These are phyloP conservation scores for Ptychoptera albimana DNA, from an alignment of 2,888 invertebrate genomes.

Conservation along the genomic window DNA sequence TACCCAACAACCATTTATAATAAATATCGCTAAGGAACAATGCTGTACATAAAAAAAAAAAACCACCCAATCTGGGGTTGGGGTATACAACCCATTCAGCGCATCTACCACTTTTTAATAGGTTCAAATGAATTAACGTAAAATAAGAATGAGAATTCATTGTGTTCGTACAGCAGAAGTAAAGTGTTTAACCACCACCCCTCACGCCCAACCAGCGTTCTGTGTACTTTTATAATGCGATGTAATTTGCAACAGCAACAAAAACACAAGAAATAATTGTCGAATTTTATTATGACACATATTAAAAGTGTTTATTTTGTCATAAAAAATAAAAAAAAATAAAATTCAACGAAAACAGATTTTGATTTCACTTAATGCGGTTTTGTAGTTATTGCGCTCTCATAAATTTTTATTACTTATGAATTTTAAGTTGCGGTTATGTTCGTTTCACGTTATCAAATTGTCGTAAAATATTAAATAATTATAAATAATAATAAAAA, in stretches of 20 bases:
- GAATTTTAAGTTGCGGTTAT: neutral
- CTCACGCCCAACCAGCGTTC: neutral
- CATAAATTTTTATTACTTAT: conserved; percentile 6
- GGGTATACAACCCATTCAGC: no score
- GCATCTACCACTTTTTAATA: no score
- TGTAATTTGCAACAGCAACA: conserved; percentile 4
- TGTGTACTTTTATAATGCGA: conserved; percentile 1
- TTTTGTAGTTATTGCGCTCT: conserved; percentile 7
- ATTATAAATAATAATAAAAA: neutral
- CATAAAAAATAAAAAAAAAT: neutral
- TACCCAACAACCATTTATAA: no score
- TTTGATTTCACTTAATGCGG: no score
- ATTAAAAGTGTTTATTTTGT: conserved; percentile 3
- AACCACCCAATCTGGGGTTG: no score
- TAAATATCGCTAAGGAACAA: no score
- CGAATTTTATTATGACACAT: conserved; percentile 6
- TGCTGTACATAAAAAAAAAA: no score
- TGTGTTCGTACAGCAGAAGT: no score
- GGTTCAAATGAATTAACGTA: no score
- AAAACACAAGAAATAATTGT: conserved; percentile 8
- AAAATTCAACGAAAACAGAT: no score
- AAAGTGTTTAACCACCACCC: neutral
- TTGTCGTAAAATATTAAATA: neutral
- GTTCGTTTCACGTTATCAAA: no score
- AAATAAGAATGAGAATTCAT: no score